A percentile compares a stretch with the other conserved stretches of the same genome.
These are phyloP conservation scores for Bombus waltoni DNA, from an alignment of 1,140 invertebrate genomes.

Conservation along the genomic window DNA sequence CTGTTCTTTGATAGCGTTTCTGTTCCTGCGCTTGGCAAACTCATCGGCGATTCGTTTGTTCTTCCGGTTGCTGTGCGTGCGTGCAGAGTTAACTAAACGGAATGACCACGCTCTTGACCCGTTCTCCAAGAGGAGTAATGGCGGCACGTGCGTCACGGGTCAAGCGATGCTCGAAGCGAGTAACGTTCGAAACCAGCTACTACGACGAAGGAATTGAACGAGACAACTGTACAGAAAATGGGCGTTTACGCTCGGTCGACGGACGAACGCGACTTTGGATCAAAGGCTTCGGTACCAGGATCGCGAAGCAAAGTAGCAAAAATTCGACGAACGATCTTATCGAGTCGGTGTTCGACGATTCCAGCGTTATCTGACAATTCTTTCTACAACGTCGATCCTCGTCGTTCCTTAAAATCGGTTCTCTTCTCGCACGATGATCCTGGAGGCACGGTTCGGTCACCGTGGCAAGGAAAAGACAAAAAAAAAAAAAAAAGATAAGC, in stretches of 20 bases:
- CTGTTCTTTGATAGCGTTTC: not conserved
- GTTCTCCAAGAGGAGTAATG: not conserved
- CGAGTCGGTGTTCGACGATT: not conserved
- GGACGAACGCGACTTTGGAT: not conserved
- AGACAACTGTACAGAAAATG: not conserved
- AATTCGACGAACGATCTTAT: slow-evolving; percentile 10
- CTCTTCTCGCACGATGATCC: not conserved
- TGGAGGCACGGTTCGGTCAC: no score
- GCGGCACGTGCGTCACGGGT: not conserved
- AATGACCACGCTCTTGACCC: not conserved
- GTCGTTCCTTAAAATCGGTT: not conserved
- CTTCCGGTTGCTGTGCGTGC: not conserved
- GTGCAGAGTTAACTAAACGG: not conserved
- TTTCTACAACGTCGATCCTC: not conserved
- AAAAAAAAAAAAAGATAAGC: not conserved
- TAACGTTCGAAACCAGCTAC: not conserved
- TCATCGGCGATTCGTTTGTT: not conserved
- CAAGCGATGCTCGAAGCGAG: no score
- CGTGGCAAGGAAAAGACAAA: not conserved
- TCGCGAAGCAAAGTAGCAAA: not conserved
- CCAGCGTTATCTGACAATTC: not conserved
- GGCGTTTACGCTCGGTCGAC: not conserved
- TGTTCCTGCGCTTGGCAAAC: not conserved
- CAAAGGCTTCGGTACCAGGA: not conserved
- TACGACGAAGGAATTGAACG: not conserved